Conservation (phyloP, 2,888 invertebrate species). For the Xestia c-nigrum region DNA sequence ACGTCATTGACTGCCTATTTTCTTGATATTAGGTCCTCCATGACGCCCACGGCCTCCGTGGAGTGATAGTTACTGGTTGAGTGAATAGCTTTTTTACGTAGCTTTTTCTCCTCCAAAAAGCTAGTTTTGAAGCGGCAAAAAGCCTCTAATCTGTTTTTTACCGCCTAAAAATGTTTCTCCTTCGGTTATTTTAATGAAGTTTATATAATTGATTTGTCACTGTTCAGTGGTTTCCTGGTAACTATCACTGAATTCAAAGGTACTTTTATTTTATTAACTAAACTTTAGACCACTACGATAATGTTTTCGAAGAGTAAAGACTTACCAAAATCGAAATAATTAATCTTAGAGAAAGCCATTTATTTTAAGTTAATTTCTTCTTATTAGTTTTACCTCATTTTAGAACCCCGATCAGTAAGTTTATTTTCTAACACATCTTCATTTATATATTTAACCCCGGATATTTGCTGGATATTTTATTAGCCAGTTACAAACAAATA, state of each 20-base stretch:
- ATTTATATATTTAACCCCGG: background rate
- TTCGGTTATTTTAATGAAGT: conserved; percentile 52
- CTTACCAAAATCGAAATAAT: background rate
- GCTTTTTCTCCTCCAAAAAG: conserved; percentile 52
- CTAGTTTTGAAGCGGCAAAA: conserved; percentile 51
- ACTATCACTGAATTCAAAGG: conserved; percentile 32
- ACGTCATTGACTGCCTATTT: background rate
- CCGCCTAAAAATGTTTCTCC: conserved; percentile 47
- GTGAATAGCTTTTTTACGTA: conserved; percentile 33
- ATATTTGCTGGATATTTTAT: background rate
- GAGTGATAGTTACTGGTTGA: conserved; percentile 56
- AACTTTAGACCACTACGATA: conserved; percentile 7
- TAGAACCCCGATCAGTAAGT: background rate
- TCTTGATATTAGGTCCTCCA: conserved; percentile 30
- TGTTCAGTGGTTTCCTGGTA: conserved; percentile 38
- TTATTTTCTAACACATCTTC: background rate
- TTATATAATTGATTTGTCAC: conserved; percentile 58
- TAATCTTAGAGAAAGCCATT: background rate
- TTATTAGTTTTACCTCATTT: background rate
- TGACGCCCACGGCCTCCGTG: conserved; percentile 17
- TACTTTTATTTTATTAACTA: conserved; percentile 31
- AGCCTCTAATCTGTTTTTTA: conserved; percentile 47
- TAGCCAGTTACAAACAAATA: conserved; percentile 16
- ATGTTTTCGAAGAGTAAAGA: conserved; percentile 2
- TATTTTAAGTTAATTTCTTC: background rate